Evolutionary conservation across 1,140 invertebrate genomes (phyloP).

Genomic region (Paraescarpia echinospica): DNA sequence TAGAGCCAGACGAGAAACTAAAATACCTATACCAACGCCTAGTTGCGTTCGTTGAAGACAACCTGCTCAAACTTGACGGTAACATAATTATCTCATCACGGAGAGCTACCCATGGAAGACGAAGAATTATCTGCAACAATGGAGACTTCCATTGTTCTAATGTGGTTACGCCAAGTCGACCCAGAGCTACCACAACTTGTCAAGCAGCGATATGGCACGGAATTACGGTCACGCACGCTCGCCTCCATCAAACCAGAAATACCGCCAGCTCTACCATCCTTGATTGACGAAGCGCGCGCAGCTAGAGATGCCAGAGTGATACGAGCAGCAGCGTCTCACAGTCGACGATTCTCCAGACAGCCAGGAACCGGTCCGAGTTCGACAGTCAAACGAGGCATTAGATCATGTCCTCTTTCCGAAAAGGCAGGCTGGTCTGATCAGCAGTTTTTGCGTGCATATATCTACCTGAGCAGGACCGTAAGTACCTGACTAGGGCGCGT

Average conservation of each 20-base stretch:
- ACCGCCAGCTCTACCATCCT: background rate
- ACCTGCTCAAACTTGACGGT: too few species aligned
- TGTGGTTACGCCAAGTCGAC: background rate
- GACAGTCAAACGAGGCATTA: background rate
- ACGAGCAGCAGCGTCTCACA: too few species aligned
- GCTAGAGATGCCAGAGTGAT: background rate
- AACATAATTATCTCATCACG: too few species aligned
- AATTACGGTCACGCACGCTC: slow-evolving; percentile 21
- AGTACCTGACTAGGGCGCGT: too few species aligned
- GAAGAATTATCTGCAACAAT: too few species aligned
- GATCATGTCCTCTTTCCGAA: background rate
- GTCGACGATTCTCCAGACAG: too few species aligned
- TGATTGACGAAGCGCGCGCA: background rate
- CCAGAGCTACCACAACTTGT: slow-evolving; percentile 31
- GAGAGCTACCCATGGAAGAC: too few species aligned
- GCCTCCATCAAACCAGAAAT: slow-evolving; percentile 14
- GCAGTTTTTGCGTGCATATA: slow-evolving; percentile 18
- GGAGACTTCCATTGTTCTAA: too few species aligned
- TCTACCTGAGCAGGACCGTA: too few species aligned
- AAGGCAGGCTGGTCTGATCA: background rate
- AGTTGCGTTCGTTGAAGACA: too few species aligned
- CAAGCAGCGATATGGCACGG: slow-evolving; percentile 39
- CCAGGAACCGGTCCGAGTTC: background rate
- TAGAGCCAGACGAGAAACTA: too few species aligned
- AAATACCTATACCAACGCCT: too few species aligned